Percentiles rank a stretch among this genome's conserved stretches.
phyloP scores from a whole-genome alignment of 1,140 invertebrate genomes.

The Pseudachorutes palmiensis region DNA sequence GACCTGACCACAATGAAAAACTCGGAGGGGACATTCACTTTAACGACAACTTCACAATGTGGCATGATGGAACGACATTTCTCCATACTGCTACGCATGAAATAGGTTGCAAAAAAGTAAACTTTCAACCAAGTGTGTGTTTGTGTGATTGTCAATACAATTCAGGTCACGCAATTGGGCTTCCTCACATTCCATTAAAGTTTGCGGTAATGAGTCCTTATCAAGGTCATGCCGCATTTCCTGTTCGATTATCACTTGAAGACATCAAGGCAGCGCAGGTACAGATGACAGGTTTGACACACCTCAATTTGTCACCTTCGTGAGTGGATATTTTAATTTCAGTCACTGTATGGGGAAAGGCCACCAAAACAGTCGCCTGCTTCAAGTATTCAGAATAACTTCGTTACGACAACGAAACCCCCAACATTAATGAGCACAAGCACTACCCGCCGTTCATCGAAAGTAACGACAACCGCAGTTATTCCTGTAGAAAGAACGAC shows the following conservation, averaged over 20 bases:
- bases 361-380: no score
- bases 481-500: no score
- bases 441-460: no score
- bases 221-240: not conserved
- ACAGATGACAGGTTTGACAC: no score
- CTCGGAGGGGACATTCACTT: conserved; percentile 12
- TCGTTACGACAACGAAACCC: no score
- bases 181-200: not conserved
- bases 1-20: not conserved
- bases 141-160: not conserved
- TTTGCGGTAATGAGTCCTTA: conserved; percentile 8
- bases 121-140: not conserved
- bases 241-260: not conserved
- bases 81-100: conserved; percentile 7
- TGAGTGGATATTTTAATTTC: not conserved
- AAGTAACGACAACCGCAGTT: no score
- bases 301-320: not conserved
- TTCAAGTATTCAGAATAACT: no score
- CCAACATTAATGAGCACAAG: no score
- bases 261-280: conserved; percentile 1
- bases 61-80: conserved; percentile 3
- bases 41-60: not conserved
- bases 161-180: conserved; percentile 5
- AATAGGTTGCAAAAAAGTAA: not conserved
- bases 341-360: not conserved